phyloP scores from a whole-genome alignment of 2,888 invertebrate species.

The Cotesia congregata region DNA sequence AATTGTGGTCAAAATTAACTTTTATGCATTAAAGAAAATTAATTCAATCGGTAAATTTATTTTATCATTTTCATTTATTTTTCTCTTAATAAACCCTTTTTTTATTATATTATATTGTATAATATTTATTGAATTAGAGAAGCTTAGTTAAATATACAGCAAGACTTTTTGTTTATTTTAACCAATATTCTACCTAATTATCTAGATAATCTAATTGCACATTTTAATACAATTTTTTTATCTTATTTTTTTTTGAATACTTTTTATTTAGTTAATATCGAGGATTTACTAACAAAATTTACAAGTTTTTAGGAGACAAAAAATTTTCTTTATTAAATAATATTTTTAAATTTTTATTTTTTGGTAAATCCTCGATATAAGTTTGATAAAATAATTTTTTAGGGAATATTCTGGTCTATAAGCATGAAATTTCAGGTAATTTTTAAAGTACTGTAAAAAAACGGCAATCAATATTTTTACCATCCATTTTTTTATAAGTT shows the following conservation, averaged over 20 bases:
- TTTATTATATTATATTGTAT: conserved; percentile 11
- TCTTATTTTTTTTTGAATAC: background rate
- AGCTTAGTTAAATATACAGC: background rate
- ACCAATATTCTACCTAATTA: background rate
- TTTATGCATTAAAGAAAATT: background rate
- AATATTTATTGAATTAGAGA: background rate
- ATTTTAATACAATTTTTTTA: background rate
- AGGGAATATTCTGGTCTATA: no score
- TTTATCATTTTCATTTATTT: background rate
- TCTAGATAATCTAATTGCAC: background rate
- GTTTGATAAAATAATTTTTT: no score
- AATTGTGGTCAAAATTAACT: background rate
- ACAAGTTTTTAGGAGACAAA: no score
- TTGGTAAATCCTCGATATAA: no score
- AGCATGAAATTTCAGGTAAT: no score
- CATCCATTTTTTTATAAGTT: no score
- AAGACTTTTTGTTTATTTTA: background rate
- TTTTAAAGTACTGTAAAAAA: no score
- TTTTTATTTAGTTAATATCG: background rate
- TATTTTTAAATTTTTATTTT: no score
- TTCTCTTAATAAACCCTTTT: background rate
- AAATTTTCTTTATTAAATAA: no score
- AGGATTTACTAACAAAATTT: no score
- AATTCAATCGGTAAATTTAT: background rate
- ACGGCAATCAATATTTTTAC: no score